Conservation (phyloP, 2,113 vertebrate species). For the Neofelis nebulosa region DNA sequence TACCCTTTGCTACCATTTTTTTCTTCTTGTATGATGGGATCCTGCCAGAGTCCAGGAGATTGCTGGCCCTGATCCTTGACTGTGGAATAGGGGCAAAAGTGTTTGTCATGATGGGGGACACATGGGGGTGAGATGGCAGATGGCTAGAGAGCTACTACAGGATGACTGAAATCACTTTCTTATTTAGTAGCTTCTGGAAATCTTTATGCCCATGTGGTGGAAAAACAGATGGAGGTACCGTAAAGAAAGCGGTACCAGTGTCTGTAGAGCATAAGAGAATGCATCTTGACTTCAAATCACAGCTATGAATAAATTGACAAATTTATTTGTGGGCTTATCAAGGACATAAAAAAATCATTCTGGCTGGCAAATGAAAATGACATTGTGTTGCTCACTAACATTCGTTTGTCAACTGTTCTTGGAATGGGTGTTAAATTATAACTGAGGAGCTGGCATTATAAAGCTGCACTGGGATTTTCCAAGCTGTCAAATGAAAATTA, state of each 20-base stretch:
- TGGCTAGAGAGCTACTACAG: constrained; percentile 62
- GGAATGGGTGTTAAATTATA: constrained; percentile 74
- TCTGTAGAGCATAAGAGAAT: constrained; percentile 58
- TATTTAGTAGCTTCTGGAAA: constrained; percentile 76
- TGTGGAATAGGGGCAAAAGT: neutral
- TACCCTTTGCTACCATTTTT: neutral
- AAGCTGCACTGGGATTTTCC: constrained; percentile 71
- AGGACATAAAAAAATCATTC: constrained; percentile 73
- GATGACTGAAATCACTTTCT: constrained; percentile 67
- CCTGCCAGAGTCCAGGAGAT: neutral
- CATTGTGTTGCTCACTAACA: constrained; percentile 41
- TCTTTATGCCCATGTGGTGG: constrained; percentile 46
- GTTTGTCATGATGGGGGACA: neutral
- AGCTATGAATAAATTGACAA: constrained; percentile 64
- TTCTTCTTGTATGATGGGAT: neutral
- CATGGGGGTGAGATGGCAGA: constrained; percentile 49
- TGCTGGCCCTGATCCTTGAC: neutral
- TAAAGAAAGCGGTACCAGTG: constrained; percentile 68
- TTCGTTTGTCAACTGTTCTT: constrained; percentile 47
- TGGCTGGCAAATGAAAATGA: constrained; percentile 53
- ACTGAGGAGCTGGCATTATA: constrained; percentile 59
- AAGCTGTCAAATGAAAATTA: constrained; percentile 72
- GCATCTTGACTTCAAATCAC: constrained; percentile 65
- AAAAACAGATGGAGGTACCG: constrained; percentile 77
- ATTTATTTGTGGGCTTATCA: constrained; percentile 73